These are phyloP conservation scores for Cinara cedri DNA, from an alignment of 2,888 invertebrate species.

Conservation along the genomic window DNA sequence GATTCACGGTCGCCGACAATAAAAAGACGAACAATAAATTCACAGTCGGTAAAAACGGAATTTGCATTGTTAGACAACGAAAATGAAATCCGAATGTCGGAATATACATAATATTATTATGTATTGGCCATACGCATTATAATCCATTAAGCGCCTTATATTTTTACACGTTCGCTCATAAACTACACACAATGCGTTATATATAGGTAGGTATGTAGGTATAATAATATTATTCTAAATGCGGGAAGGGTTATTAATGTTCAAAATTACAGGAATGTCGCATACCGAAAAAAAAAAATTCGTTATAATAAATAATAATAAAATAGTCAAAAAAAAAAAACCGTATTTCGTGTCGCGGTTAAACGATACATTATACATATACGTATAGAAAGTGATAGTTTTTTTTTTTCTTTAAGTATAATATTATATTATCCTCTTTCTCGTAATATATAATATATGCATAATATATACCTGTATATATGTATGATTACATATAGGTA, in stretches of 20 bases:
- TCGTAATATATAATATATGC: not conserved
- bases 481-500: not conserved
- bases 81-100: too few species aligned
- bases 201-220: not conserved
- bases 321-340: constrained; percentile 7
- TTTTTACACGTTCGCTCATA: constrained; percentile 1
- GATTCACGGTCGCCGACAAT: too few species aligned
- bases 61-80: constrained; percentile 3
- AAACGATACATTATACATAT: not conserved
- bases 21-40: too few species aligned
- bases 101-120: too few species aligned
- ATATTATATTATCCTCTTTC: constrained; percentile 30
- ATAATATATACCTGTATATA: not conserved
- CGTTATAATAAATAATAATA: not conserved
- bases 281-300: too few species aligned
- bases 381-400: constrained; percentile 45
- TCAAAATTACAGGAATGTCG: too few species aligned
- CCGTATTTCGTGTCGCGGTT: constrained; percentile 11
- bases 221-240: not conserved
- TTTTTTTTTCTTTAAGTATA: too few species aligned
- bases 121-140: too few species aligned
- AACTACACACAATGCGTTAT: too few species aligned
- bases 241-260: not conserved
- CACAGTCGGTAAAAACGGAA: too few species aligned
- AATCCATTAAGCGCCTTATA: constrained; percentile 3